Percentiles rank a stretch among this genome's conserved stretches.
These are phyloP conservation scores for Allygus modestus DNA, from an alignment of 2,888 invertebrate genomes.

Conservation along the genomic window DNA sequence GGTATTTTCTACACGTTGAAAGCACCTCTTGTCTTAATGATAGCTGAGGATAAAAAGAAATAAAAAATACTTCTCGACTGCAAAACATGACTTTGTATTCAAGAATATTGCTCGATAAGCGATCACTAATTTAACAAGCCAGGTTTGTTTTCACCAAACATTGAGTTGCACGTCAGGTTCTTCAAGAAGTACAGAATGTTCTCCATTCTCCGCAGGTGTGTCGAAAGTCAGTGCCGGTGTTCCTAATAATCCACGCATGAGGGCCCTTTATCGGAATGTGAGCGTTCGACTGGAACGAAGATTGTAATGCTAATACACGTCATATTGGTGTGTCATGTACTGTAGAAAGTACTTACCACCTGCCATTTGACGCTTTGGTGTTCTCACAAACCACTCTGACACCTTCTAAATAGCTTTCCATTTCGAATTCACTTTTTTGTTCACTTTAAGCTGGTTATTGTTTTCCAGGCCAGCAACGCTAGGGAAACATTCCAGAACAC, in stretches of 20 bases:
- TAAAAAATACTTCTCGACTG: too few relatives aligned
- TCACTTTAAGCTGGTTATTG: not conserved
- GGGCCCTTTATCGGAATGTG: not conserved
- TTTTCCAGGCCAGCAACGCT: not conserved
- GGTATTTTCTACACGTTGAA: too few relatives aligned
- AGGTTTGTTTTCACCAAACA: too few relatives aligned
- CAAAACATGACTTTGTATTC: too few relatives aligned
- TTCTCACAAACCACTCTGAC: constrained; percentile 1
- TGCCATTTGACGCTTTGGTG: constrained; percentile 10
- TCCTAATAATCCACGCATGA: not conserved
- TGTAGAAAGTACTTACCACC: not conserved
- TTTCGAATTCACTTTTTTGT: not conserved
- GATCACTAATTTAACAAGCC: too few relatives aligned
- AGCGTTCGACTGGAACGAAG: not conserved
- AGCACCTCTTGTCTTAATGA: too few relatives aligned
- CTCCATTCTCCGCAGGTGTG: too few relatives aligned
- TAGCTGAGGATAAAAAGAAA: too few relatives aligned
- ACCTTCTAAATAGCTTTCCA: not conserved
- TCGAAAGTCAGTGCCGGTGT: not conserved
- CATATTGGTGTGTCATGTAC: constrained; percentile 4
- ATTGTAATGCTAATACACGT: constrained; percentile 15
- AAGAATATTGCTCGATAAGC: too few relatives aligned
- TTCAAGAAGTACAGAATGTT: too few relatives aligned
- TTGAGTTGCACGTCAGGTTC: too few relatives aligned
- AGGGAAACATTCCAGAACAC: not conserved